Evolutionary conservation across 2,888 invertebrate species (phyloP).

Genomic region (Andrena dorsata): DNA sequence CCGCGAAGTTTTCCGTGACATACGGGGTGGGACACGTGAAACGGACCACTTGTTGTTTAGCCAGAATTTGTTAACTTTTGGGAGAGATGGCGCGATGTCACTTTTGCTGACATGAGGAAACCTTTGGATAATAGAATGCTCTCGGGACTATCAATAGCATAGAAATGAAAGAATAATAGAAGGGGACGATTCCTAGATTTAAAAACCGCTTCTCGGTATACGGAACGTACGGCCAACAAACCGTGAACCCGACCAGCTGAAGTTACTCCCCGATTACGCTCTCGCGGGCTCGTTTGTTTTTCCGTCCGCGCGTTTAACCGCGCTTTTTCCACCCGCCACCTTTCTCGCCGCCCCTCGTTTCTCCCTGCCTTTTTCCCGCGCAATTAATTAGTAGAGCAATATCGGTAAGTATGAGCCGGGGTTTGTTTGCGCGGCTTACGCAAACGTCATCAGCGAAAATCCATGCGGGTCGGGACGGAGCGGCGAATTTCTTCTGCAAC

Average conservation of each 20-base stretch:
- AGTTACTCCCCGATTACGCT: slow-evolving; percentile 41
- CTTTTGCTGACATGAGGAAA: too few relatives aligned
- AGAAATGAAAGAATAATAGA: too few relatives aligned
- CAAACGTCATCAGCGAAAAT: slow-evolving; percentile 62
- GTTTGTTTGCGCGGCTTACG: slow-evolving; percentile 48
- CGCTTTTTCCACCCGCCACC: slow-evolving; percentile 42
- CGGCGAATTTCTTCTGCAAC: slow-evolving; percentile 22
- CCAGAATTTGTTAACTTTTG: too few relatives aligned
- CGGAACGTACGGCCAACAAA: slow-evolving; percentile 21
- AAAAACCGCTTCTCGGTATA: not conserved
- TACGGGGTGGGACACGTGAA: too few relatives aligned
- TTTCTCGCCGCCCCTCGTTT: slow-evolving; percentile 46
- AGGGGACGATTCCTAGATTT: not conserved
- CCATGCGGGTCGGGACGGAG: slow-evolving; percentile 24
- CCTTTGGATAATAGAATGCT: too few relatives aligned
- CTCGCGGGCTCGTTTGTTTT: slow-evolving; percentile 33
- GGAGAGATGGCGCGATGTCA: too few relatives aligned
- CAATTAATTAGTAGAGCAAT: slow-evolving; percentile 70
- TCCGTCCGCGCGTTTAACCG: slow-evolving; percentile 33
- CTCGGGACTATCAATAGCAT: too few relatives aligned
- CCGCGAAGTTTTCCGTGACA: too few relatives aligned
- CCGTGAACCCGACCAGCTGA: slow-evolving; percentile 17
- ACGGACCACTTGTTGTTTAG: too few relatives aligned
- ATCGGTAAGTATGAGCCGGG: slow-evolving; percentile 57
- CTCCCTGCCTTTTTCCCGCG: slow-evolving; percentile 28